phyloP scores from a whole-genome alignment of 2,888 invertebrate genomes.

The Heteropelma amictum region DNA sequence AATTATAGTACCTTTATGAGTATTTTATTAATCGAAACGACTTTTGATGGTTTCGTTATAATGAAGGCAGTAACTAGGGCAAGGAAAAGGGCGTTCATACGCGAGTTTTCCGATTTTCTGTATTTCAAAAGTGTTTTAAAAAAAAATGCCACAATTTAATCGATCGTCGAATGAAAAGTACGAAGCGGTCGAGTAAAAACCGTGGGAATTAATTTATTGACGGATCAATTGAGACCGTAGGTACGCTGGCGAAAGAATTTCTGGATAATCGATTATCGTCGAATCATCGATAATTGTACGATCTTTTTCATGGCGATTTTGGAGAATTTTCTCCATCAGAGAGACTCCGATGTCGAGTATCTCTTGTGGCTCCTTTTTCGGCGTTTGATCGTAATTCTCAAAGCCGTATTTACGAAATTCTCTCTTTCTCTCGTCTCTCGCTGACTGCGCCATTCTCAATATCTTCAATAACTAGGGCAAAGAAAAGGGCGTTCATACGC shows the following conservation, averaged over 20 bases:
- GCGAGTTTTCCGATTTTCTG: too few relatives aligned
- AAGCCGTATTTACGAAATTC: slow-evolving; percentile 42
- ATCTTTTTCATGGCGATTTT: background rate
- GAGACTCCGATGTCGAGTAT: slow-evolving; percentile 37
- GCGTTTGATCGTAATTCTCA: slow-evolving; percentile 26
- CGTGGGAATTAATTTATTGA: background rate
- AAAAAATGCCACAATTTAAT: background rate
- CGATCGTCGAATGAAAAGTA: background rate
- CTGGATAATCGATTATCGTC: background rate
- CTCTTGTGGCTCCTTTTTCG: slow-evolving; percentile 29
- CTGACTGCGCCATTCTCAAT: slow-evolving; percentile 44
- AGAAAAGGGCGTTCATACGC: too few relatives aligned
- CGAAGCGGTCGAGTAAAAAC: background rate
- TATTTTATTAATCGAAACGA: too few relatives aligned
- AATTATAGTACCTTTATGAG: too few relatives aligned
- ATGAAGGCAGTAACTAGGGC: too few relatives aligned
- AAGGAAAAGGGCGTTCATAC: too few relatives aligned
- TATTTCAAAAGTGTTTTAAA: too few relatives aligned
- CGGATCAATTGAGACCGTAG: background rate
- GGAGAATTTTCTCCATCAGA: slow-evolving; percentile 30
- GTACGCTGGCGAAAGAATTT: background rate
- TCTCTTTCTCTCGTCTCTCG: slow-evolving; percentile 34
- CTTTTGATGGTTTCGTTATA: too few relatives aligned
- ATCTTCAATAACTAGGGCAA: too few relatives aligned
- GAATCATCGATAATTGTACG: background rate